phyloP scores from a whole-genome alignment of 2,888 invertebrate species.

The Brenthis daphne region DNA sequence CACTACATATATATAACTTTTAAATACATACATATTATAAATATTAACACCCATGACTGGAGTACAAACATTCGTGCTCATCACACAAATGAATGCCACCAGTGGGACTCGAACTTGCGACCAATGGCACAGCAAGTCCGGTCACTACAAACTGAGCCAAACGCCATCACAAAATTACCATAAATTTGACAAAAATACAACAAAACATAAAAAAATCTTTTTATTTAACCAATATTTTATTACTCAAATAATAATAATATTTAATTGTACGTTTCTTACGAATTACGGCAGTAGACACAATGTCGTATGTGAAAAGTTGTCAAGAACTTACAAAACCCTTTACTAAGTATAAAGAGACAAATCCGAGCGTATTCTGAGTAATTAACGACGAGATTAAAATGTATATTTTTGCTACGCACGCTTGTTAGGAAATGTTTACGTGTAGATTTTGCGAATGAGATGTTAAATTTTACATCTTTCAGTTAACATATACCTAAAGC shows the following conservation, averaged over 20 bases:
- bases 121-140: too few species aligned
- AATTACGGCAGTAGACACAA: background rate
- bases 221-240: too few species aligned
- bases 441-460: background rate
- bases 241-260: background rate
- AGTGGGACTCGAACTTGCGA: too few species aligned
- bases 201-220: too few species aligned
- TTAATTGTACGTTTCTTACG: background rate
- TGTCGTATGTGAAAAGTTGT: background rate
- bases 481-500: background rate
- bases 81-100: too few species aligned
- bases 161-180: too few species aligned
- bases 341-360: conserved; percentile 42
- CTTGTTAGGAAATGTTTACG: conserved; percentile 24
- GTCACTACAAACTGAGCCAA: too few species aligned
- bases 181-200: too few species aligned
- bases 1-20: too few species aligned
- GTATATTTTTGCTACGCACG: conserved; percentile 30
- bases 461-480: background rate
- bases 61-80: too few species aligned
- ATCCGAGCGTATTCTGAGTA: conserved; percentile 40
- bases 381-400: conserved; percentile 40
- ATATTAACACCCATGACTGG: too few species aligned
- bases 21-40: too few species aligned
- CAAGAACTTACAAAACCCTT: conserved; percentile 19